Conservation (phyloP, 2,113 vertebrate species). For the Toxotes chatareus region DNA sequence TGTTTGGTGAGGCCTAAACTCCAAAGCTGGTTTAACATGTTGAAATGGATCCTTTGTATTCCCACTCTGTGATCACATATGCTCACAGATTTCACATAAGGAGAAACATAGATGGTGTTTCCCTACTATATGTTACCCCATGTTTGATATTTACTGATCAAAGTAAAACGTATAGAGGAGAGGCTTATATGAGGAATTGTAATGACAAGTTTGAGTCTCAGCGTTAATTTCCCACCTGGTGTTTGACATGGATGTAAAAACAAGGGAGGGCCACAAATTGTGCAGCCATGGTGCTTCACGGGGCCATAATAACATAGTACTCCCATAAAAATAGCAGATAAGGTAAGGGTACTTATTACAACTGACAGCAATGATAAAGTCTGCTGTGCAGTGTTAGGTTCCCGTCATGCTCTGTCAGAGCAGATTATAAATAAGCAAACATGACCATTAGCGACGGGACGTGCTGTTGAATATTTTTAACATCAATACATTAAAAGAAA, state of each 20-base stretch:
- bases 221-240: conserved; percentile 72
- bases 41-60: conserved; percentile 67
- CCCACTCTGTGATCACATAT: conserved; percentile 17
- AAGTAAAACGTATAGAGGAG: conserved; percentile 33
- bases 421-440: not conserved
- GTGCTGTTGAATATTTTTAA: not conserved
- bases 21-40: conserved; percentile 48
- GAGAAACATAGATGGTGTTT: not conserved
- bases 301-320: conserved; percentile 73
- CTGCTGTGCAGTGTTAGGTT: conserved; percentile 8
- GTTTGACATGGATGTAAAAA: conserved; percentile 63
- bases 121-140: not conserved
- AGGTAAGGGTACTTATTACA: conserved; percentile 73
- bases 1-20: conserved; percentile 43
- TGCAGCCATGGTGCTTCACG: conserved; percentile 47
- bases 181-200: conserved; percentile 33
- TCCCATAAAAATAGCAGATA: conserved; percentile 67
- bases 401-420: conserved; percentile 7
- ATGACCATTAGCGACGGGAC: not conserved
- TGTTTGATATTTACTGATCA: conserved; percentile 45
- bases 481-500: not conserved
- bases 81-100: conserved; percentile 15
- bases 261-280: conserved; percentile 44
- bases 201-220: conserved; percentile 69
- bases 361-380: conserved; percentile 48